Evolutionary conservation across 2,113 vertebrate species (phyloP).

Genomic region (Morone saxatilis): DNA sequence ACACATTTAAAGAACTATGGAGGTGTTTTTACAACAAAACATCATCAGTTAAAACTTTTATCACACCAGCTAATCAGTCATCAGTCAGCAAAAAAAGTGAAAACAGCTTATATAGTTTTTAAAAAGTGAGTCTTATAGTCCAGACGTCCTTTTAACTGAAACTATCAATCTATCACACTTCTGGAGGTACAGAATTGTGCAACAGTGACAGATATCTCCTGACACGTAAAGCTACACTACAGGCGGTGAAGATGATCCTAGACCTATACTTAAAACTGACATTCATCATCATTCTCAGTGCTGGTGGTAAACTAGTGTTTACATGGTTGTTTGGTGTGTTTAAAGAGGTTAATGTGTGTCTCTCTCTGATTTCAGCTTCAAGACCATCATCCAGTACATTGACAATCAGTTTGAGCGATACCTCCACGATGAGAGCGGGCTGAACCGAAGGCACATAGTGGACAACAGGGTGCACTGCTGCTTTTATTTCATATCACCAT

Average conservation of each 20-base stretch:
- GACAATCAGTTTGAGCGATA: conserved; percentile 92
- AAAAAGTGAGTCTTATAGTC: no score
- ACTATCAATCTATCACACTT: neutral
- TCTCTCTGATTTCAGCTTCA: conserved; percentile 84
- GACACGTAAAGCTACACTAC: neutral
- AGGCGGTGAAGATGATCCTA: neutral
- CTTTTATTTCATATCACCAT: conserved; percentile 96
- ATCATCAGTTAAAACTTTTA: no score
- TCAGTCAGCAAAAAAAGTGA: no score
- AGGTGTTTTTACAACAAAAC: no score
- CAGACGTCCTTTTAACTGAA: neutral
- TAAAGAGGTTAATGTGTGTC: neutral
- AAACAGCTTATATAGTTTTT: no score
- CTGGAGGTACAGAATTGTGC: neutral
- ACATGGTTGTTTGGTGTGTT: neutral
- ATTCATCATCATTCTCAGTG: neutral
- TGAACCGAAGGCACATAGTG: conserved; percentile 91
- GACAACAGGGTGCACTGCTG: conserved; percentile 93
- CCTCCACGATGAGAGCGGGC: conserved; percentile 91
- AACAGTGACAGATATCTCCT: neutral
- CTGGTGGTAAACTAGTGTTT: neutral
- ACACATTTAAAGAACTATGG: no score
- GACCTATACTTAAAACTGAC: neutral
- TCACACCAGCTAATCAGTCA: no score
- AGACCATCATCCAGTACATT: conserved; percentile 92